Percentiles rank a stretch among this genome's conserved stretches.
Conservation (phyloP, 2,888 invertebrate species). For the Saturnia pavonia region DNA sequence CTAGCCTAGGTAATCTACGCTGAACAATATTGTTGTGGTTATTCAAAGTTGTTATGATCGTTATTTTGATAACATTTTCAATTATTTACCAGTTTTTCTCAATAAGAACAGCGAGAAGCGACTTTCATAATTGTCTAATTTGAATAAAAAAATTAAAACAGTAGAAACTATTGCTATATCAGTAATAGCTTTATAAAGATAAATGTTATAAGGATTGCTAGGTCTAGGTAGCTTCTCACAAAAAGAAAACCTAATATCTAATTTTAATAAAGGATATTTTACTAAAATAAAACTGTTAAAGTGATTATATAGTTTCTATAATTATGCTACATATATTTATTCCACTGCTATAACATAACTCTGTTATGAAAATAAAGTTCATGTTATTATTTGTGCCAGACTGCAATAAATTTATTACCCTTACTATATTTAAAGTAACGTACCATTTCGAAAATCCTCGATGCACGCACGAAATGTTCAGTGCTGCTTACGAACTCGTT, state of each 20-base stretch:
- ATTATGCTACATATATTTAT: not conserved
- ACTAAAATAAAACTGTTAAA: not conserved
- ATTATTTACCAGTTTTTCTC: not conserved
- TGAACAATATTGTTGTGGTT: too few species aligned
- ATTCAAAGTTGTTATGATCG: too few species aligned
- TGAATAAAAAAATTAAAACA: not conserved
- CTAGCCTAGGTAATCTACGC: too few species aligned
- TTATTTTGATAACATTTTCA: not conserved
- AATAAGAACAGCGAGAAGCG: not conserved
- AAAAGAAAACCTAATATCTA: not conserved
- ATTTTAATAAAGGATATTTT: not conserved
- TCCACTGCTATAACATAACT: not conserved
- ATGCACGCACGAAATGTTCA: conserved; percentile 26
- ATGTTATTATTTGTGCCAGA: conserved; percentile 22
- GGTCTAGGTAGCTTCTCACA: not conserved
- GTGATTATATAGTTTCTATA: not conserved
- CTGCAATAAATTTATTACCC: conserved; percentile 29
- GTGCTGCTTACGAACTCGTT: conserved; percentile 25
- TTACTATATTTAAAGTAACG: conserved; percentile 35
- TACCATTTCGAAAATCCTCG: conserved; percentile 31
- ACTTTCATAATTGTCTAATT: not conserved
- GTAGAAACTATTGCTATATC: not conserved
- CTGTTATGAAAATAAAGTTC: conserved; percentile 19
- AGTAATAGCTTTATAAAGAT: not conserved
- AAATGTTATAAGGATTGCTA: not conserved